Base-by-base conservation (phyloP, 1,140 invertebrate species). In the Galleria mellonella region DNA sequence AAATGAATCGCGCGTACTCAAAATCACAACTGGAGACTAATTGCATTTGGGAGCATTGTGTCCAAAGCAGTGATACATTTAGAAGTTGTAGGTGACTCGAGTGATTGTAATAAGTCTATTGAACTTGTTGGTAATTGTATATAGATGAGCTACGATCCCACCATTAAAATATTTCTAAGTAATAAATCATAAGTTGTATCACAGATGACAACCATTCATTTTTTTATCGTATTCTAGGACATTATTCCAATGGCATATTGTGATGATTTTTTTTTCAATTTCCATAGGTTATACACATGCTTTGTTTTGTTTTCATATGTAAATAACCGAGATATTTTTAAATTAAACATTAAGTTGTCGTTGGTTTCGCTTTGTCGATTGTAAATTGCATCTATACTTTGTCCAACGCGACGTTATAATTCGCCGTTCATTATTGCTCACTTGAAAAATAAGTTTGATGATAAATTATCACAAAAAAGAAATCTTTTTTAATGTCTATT, bases 111-210 rank as follows among this genome's bases (percentile, higher is more conserved):
- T 76, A 72, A 77, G 72, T 76, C 58, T 77, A 82, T 68, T 77
- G 55, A 81, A 75, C 69, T 75, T 73, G 78, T 83, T 75, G 74
- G 81, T 83, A 78, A n/a, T 83, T 85, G 77, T 83, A 83, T 75
- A 83, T 85, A 85, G 68, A 75, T 77, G 79, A 79, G 65, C 70
- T 83, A 79, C 65, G 75, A 85, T 83, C 82, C 82, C 82, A 85
- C 82, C 82, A 85, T 85, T 76, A 69, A 67, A 82, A 79, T 82
- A 78, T 77, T 70, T 75, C 62, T 83, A 83, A 83, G 78, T 78
- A 76, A 71, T 83, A 85, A 75, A 73, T 72, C 66, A 44, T 85
- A 85, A 82, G 79, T 71, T 76, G 65, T 76, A 75, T 77, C 69
- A 62, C 67, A 62, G 63, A 56, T 71, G 64, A 75, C 65, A 71